phyloP scores from a whole-genome alignment of 2,888 invertebrate genomes.

The Euplagia quadripunctaria region DNA sequence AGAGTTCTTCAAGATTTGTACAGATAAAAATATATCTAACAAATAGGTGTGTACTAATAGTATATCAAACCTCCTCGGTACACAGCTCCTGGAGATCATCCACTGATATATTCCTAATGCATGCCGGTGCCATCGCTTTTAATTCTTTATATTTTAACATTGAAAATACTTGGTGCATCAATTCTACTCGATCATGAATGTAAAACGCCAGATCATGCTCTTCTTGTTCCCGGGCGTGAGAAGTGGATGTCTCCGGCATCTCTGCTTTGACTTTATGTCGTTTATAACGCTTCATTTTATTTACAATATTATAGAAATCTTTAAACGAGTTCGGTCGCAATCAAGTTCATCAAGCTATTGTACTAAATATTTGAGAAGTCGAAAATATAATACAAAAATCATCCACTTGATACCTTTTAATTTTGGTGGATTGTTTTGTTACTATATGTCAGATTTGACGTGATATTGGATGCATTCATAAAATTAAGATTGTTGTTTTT shows the following conservation, averaged over 20 bases:
- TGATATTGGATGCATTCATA: conserved; percentile 5
- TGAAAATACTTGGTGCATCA: conserved; percentile 88
- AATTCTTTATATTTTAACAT: conserved; percentile 87
- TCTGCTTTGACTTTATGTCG: conserved; percentile 74
- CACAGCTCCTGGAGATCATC: conserved; percentile 88
- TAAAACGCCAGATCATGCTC: conserved; percentile 87
- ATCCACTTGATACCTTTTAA: not conserved
- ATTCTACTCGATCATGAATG: conserved; percentile 87
- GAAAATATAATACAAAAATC: too few species aligned
- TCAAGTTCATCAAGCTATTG: not conserved
- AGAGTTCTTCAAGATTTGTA: not conserved
- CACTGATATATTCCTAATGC: conserved; percentile 75
- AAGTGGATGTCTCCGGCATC: conserved; percentile 63
- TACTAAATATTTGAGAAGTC: not conserved
- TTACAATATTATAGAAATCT: not conserved
- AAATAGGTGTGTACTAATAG: not conserved
- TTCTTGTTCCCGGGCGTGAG: conserved; percentile 56
- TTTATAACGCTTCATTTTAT: conserved; percentile 47
- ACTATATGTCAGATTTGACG: conserved; percentile 2
- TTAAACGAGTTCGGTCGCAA: too few species aligned
- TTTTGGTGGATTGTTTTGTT: not conserved
- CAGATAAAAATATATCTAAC: too few species aligned
- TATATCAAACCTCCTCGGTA: conserved; percentile 81
- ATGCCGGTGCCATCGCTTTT: conserved; percentile 86
- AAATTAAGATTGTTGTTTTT: not conserved